phyloP scores from a whole-genome alignment of 2,888 invertebrate genomes.

The Ornithoptera alexandrae region DNA sequence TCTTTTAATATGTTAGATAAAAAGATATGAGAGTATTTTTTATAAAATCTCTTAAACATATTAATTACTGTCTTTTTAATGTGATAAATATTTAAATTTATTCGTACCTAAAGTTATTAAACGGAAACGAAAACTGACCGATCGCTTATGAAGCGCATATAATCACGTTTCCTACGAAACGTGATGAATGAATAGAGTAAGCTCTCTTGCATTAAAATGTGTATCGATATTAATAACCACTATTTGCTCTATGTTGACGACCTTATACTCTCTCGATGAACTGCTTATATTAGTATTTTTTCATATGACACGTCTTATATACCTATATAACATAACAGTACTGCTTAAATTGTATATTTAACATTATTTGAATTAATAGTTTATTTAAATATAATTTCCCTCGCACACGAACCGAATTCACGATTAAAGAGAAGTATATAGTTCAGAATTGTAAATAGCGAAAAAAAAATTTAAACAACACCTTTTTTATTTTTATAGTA shows the following conservation, averaged over 20 bases:
- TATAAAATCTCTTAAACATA: neutral
- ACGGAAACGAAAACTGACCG: slow-evolving; percentile 17
- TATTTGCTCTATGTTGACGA: slow-evolving; percentile 5
- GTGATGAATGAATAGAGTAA: slow-evolving; percentile 18
- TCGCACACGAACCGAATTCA: too few species aligned
- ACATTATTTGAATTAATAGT: too few species aligned
- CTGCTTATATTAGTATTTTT: neutral
- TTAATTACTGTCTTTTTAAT: slow-evolving; percentile 12
- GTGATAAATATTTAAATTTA: slow-evolving; percentile 22
- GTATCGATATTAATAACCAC: slow-evolving; percentile 10
- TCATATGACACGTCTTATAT: neutral
- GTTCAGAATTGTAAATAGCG: too few species aligned
- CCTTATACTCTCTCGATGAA: neutral
- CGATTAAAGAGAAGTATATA: too few species aligned
- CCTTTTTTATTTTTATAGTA: too few species aligned
- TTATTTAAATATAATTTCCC: too few species aligned
- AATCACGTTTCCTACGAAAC: slow-evolving; percentile 20
- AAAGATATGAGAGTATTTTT: neutral
- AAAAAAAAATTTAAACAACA: too few species aligned
- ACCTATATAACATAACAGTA: too few species aligned
- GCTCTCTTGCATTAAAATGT: slow-evolving; percentile 11
- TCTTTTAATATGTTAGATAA: neutral
- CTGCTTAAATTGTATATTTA: too few species aligned
- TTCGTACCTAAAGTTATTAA: slow-evolving; percentile 5
- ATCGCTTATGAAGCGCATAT: slow-evolving; percentile 1